Percentiles rank a stretch among this genome's conserved stretches.
Evolutionary conservation across 2,113 vertebrate genomes (phyloP).

Genomic region (Noturus placidus): DNA sequence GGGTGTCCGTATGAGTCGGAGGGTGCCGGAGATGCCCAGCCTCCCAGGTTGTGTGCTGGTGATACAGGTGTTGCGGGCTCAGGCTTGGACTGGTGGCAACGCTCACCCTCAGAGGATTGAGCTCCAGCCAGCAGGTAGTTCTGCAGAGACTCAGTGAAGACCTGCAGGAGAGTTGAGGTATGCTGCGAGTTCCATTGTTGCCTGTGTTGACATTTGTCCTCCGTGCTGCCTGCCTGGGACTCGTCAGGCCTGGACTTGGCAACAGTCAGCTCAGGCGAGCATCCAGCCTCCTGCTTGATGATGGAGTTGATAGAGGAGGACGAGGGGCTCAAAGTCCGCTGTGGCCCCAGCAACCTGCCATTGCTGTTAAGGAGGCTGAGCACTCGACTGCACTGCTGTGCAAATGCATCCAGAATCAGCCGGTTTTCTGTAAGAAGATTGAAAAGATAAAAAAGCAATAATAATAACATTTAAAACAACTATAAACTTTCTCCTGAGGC

Average conservation of each 20-base stretch:
- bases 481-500: not conserved
- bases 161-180: slow-evolving; percentile 89
- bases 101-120: slow-evolving; percentile 77
- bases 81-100: slow-evolving; percentile 77
- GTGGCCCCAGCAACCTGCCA: slow-evolving; percentile 88
- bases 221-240: slow-evolving; percentile 78
- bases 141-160: slow-evolving; percentile 97
- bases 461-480: not conserved
- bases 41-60: slow-evolving; percentile 84
- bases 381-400: slow-evolving; percentile 97
- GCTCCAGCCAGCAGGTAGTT: slow-evolving; percentile 84
- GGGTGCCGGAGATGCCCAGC: slow-evolving; percentile 92
- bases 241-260: slow-evolving; percentile 76
- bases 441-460: not conserved
- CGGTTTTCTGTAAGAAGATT: slow-evolving; percentile 81
- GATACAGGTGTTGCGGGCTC: slow-evolving; percentile 82
- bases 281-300: slow-evolving; percentile 87
- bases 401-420: slow-evolving; percentile 96
- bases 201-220: slow-evolving; percentile 76
- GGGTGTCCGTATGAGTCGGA: slow-evolving; percentile 97
- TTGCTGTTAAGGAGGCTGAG: slow-evolving; percentile 92
- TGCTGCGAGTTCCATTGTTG: slow-evolving; percentile 89
- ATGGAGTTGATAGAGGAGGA: slow-evolving; percentile 80
- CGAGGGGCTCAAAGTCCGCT: slow-evolving; percentile 71
- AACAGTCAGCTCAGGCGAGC: slow-evolving; percentile 66